Evolutionary conservation across 2,113 vertebrate species (phyloP).

Genomic region (Haplochromis vanheusdeni): DNA sequence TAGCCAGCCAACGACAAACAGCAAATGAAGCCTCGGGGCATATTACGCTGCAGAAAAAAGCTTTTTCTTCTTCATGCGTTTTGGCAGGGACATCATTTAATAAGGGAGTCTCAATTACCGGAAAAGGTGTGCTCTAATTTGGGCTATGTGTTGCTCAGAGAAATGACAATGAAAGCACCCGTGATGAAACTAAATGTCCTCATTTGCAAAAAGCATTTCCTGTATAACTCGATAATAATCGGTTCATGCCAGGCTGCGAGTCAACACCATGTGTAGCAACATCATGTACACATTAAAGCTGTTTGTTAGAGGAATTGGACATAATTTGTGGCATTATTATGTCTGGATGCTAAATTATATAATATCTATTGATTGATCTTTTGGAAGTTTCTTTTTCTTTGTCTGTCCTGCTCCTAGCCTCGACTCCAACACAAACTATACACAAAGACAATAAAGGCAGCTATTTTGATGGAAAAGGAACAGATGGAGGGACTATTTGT

Average conservation of each 20-base stretch:
- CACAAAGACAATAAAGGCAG: background rate
- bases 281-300: background rate
- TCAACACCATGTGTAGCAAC: background rate
- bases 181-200: background rate
- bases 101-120: background rate
- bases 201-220: background rate
- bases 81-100: background rate
- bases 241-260: background rate
- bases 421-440: background rate
- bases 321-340: background rate
- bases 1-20: background rate
- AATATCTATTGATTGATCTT: background rate
- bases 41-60: background rate
- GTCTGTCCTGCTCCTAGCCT: background rate
- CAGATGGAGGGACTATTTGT: background rate
- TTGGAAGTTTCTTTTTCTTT: background rate
- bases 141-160: background rate
- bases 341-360: background rate
- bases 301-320: background rate
- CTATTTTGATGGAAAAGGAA: background rate
- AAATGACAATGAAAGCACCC: background rate
- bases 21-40: background rate
- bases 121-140: background rate
- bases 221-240: background rate
- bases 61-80: background rate